phyloP scores from a whole-genome alignment of 2,113 vertebrate species.

The Bothrops jararaca region DNA sequence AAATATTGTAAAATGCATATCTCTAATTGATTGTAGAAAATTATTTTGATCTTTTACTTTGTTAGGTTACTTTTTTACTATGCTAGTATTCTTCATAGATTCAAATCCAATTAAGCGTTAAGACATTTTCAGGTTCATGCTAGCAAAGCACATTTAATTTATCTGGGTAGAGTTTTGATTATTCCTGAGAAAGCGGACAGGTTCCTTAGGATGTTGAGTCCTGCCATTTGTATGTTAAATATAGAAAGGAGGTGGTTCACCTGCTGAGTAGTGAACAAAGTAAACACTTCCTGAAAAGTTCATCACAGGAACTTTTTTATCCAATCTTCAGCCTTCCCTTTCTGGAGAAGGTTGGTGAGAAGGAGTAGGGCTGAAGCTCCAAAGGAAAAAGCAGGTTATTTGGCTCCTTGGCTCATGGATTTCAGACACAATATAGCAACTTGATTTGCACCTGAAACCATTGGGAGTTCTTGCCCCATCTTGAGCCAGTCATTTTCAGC shows the following conservation, averaged over 20 bases:
- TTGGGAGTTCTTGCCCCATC: background rate
- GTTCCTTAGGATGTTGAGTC: background rate
- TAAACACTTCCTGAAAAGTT: background rate
- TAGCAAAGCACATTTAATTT: background rate
- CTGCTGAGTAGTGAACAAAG: background rate
- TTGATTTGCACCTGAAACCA: background rate
- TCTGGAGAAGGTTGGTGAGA: background rate
- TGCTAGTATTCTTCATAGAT: background rate
- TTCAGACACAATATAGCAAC: background rate
- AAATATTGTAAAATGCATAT: background rate
- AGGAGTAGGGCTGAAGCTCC: background rate
- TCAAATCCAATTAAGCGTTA: background rate
- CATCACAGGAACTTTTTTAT: background rate
- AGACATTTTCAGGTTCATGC: background rate
- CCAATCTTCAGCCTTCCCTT: background rate
- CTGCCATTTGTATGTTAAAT: background rate
- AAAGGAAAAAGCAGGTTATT: background rate
- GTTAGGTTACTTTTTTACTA: background rate
- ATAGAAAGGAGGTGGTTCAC: background rate
- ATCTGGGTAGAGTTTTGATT: background rate
- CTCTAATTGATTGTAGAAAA: background rate
- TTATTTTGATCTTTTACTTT: background rate
- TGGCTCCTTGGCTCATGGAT: background rate
- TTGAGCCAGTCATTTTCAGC: no score
- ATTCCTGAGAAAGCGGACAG: background rate